phyloP scores from a whole-genome alignment of 1,140 invertebrate genomes.

The Cecropterus lyciades region DNA sequence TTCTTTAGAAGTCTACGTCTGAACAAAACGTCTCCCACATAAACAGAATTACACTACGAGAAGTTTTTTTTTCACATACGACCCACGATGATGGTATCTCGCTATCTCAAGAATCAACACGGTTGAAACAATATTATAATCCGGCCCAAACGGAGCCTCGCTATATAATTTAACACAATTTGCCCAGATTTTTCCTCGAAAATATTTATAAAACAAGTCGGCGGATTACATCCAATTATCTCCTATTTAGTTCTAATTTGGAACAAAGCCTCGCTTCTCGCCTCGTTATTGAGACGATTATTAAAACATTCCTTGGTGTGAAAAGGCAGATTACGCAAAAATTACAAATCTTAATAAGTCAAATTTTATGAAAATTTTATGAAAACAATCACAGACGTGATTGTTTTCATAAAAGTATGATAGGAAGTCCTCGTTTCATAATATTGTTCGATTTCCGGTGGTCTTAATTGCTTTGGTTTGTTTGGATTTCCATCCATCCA shows the following conservation, averaged over 20 bases:
- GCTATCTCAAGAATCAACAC: background rate
- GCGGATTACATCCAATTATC: constrained; percentile 9
- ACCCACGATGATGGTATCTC: too few species aligned
- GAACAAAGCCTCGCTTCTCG: background rate
- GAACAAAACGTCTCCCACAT: too few species aligned
- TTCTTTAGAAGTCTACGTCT: too few species aligned
- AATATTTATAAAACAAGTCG: constrained; percentile 10
- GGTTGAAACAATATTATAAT: background rate
- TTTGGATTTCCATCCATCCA: too few species aligned
- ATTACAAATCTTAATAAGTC: background rate
- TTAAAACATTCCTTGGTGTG: background rate
- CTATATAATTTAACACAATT: constrained; percentile 1
- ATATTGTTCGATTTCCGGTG: too few species aligned
- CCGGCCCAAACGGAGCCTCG: background rate
- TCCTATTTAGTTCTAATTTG: background rate
- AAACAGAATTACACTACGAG: too few species aligned
- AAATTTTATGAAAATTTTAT: too few species aligned
- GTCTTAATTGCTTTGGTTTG: too few species aligned
- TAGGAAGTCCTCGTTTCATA: too few species aligned
- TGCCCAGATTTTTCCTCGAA: background rate
- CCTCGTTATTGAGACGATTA: constrained; percentile 3
- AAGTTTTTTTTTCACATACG: too few species aligned
- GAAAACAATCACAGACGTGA: too few species aligned
- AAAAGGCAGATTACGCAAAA: background rate
- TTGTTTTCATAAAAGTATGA: too few species aligned